These are phyloP conservation scores for Ophraella communa DNA, from an alignment of 2,888 invertebrate species.

Conservation along the genomic window DNA sequence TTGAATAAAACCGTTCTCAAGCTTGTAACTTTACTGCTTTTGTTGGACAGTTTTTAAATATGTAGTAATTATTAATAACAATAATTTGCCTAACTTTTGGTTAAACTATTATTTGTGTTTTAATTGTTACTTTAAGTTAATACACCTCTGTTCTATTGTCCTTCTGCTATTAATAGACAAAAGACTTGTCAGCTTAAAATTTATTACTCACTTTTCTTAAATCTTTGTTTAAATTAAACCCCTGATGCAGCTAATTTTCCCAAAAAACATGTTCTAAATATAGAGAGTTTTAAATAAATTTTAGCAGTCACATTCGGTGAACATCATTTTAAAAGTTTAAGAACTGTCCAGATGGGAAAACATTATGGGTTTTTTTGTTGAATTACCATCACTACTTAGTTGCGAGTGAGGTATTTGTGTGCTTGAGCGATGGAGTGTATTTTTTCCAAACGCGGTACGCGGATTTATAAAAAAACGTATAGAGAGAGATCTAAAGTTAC, in stretches of 20 bases:
- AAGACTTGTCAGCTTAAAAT: constrained; percentile 20
- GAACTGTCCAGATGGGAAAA: constrained; percentile 1
- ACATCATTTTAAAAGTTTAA: constrained; percentile 16
- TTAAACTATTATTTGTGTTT: neutral
- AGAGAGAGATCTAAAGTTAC: neutral
- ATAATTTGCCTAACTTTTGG: too few species aligned
- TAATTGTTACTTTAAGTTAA: neutral
- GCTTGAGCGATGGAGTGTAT: constrained; percentile 46
- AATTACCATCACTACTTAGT: constrained; percentile 44
- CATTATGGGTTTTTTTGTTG: constrained; percentile 10
- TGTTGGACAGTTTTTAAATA: neutral
- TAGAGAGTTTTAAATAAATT: constrained; percentile 17
- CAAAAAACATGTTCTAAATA: constrained; percentile 9
- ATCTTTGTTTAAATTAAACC: constrained; percentile 19
- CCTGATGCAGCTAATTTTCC: constrained; percentile 7
- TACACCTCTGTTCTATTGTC: constrained; percentile 11
- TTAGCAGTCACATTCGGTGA: constrained; percentile 5
- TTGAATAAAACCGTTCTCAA: neutral
- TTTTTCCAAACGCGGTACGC: constrained; percentile 32
- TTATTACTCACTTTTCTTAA: constrained; percentile 16
- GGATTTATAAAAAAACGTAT: constrained; percentile 18
- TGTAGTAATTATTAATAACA: neutral
- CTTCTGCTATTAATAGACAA: constrained; percentile 22
- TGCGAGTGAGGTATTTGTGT: constrained; percentile 56
- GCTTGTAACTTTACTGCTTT: neutral